These are phyloP conservation scores for Lepus americanus DNA, from an alignment of 2,113 vertebrate genomes.

Conservation along the genomic window DNA sequence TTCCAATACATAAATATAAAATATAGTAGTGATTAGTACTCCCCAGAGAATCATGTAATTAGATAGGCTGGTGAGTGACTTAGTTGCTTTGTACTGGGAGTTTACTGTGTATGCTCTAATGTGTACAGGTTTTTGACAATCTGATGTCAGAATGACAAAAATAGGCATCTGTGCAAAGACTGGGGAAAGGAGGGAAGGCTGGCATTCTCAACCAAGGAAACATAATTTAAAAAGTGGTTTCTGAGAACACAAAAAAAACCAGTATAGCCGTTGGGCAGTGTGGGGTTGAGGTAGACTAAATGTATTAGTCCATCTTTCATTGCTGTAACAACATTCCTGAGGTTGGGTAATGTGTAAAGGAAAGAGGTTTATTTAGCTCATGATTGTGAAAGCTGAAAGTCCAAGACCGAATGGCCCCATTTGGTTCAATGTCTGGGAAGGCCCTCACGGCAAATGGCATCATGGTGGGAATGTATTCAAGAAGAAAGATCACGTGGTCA, in stretches of 20 bases:
- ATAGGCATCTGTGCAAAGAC: background rate
- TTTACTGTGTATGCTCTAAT: background rate
- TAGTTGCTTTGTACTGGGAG: background rate
- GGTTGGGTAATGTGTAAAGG: too few relatives aligned
- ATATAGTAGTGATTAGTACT: background rate
- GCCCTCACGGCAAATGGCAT: too few relatives aligned
- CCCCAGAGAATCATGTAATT: background rate
- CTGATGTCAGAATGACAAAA: background rate
- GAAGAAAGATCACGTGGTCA: too few relatives aligned
- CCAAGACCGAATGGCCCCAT: too few relatives aligned
- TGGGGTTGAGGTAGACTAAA: background rate
- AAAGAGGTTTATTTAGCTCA: too few relatives aligned
- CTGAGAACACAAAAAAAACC: background rate
- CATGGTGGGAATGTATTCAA: too few relatives aligned
- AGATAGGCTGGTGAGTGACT: background rate
- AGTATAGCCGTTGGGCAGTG: background rate
- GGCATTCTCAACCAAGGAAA: background rate
- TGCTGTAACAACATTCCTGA: too few relatives aligned
- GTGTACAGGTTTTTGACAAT: background rate
- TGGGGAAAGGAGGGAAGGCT: background rate
- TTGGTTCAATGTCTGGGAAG: too few relatives aligned
- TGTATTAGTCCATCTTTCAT: too few relatives aligned
- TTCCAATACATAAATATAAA: background rate
- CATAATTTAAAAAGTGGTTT: background rate
- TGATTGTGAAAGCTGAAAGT: too few relatives aligned